Evolutionary conservation across 1,140 invertebrate genomes (phyloP), one percentile per base, ranked within the genome.

Genomic region (Odontomachus brunneus): DNA sequence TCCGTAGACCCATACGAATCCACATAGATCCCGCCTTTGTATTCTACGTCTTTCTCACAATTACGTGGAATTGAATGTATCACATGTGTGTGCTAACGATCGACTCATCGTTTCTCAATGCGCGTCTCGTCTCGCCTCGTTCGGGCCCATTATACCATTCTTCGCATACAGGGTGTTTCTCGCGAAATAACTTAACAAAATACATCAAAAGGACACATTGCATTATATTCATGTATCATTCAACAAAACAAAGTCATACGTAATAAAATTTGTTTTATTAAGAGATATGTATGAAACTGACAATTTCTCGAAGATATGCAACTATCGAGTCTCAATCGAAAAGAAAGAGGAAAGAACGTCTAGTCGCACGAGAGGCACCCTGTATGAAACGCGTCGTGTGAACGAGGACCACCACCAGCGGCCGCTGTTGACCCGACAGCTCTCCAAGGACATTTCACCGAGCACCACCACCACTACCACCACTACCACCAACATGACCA

Each of bases 391-490:
- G 26, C 74, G 53, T 78, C 75, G 92, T 93, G 91, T 93, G 92
- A 94, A 92, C 89, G 89, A 90, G 93, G 91, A 71, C 24, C 91
- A 92, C 91, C 38, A 44, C 38, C 38, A 44, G 38, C 38, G 38
- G 38, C 91, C 91, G 91, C 65, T 80, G 51, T 92, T 94, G 90
- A 93, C 94, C 93, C 94, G 93, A 94, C 95, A 96, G 95, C 95
- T 95, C 93, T 93, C 92, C 94, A 95, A 96, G 95, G 95, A 96
- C 89, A 90, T 93, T 91, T 44, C 38, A 44, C 89, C 92, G 92
- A 93, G 90, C 91, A 93, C 92, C 90, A 78, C 75, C 29, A 71
- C 90, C 92, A 93, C 92, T 90, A 90, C 92, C 88, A 89, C 92
- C 90, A 93, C 89, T 87, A 90, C 91, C 90, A 91, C 91, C 84